Evolutionary conservation across 2,113 vertebrate genomes (phyloP), one percentile per base, ranked within the genome.

Genomic region (Leptobrachium leishanense): DNA sequence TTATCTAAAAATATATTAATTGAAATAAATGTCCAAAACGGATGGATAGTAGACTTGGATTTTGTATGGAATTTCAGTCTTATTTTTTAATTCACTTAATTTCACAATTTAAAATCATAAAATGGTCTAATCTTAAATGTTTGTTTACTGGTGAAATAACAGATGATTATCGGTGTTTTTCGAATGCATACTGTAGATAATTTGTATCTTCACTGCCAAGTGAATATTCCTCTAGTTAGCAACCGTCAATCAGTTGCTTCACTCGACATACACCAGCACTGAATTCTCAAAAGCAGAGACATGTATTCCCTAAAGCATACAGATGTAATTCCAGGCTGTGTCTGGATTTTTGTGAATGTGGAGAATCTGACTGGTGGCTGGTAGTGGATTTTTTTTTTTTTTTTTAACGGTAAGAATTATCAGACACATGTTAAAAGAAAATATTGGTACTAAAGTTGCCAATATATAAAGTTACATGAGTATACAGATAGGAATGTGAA

Each of bases 271-370:
- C 55, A 12, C 55, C 13, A 57, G 55, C 55, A 11, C 2, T 7
- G 10, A 57, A 15, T 57, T 6, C 62, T 31, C 3, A 31, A 64
- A 64, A 9, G 6, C 6, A 2, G 6, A 50, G 46, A 50, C 46
- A 50, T 50, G 1, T 11, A 67, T 67, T 41, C 65, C 65, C 40
- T 42, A 40, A 41, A 67, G 65, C 65, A 41, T 3, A 67, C 40
- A 41, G 42, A 41, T 10, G 40, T 4, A 67, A 67, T 42, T 42
- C 65, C 65, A 42, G 20, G 63, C 63, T 65, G n/a, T 39, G 2
- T 67, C 40, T 67, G 65, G 65, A 39, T 67, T 67, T 67, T 67
- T 13, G 40, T 67, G 65, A 67, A 69, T 69, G 42, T n/a, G 11
- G 15, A 44, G 67, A 43, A 69, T 46, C 40, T 43, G 50, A 43